Evolutionary conservation across 2,797 vertebrate species (phyloP).

Genomic region (Enteromius fasciolatus): DNA sequence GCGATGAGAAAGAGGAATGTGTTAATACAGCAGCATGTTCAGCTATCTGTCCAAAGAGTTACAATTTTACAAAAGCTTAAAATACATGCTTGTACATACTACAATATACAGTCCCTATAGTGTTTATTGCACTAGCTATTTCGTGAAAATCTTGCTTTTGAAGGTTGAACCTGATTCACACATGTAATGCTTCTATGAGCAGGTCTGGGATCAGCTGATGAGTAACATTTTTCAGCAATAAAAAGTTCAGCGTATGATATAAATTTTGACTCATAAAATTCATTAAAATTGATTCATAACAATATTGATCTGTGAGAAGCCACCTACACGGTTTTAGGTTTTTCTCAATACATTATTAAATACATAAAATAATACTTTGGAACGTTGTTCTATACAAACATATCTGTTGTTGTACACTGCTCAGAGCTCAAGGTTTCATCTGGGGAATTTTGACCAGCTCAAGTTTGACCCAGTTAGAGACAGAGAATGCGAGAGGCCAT

Average conservation of each 20-base stretch:
- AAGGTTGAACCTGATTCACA: slow-evolving; percentile 49
- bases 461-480: slow-evolving; percentile 34
- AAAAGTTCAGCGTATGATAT: slow-evolving; percentile 13
- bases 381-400: slow-evolving; percentile 1
- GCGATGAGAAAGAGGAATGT: slow-evolving; percentile 66
- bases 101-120: slow-evolving; percentile 75
- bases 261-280: slow-evolving; percentile 6
- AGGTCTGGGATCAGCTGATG: slow-evolving; percentile 21
- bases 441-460: slow-evolving; percentile 16
- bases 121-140: slow-evolving; percentile 81
- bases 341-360: slow-evolving; percentile 15
- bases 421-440: slow-evolving; percentile 8
- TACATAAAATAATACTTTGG: neutral
- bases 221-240: slow-evolving; percentile 1
- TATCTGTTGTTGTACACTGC: neutral
- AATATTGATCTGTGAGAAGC: slow-evolving; percentile 23
- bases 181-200: neutral
- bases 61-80: slow-evolving; percentile 58
- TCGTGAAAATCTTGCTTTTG: slow-evolving; percentile 45
- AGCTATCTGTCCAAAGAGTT: slow-evolving; percentile 51
- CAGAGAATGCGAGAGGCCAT: slow-evolving; percentile 20
- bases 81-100: slow-evolving; percentile 71
- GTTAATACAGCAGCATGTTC: slow-evolving; percentile 53
- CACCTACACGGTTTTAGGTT: neutral
- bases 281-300: slow-evolving; percentile 12